A percentile compares a stretch with the other conserved stretches of the same genome.
Conservation (phyloP, 2,113 vertebrate genomes). For the Recurvirostra avosetta region DNA sequence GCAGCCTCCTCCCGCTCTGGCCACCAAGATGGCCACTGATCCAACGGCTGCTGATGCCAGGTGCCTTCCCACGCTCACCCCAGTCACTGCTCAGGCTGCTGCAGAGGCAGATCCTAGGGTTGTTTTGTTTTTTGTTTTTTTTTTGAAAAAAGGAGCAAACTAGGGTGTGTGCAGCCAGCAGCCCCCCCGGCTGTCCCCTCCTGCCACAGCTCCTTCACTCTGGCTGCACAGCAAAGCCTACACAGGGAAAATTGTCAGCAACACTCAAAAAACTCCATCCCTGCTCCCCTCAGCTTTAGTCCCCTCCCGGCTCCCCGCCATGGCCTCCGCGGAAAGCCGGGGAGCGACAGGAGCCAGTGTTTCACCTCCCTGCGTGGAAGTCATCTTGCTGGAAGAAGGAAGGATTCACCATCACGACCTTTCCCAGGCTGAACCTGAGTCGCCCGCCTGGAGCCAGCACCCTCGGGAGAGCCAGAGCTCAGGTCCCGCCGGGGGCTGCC, state of each 20-base stretch:
- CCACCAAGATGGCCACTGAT: neutral
- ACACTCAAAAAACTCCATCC: neutral
- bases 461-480: rapidly evolving
- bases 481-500: no score
- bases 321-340: neutral
- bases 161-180: rapidly evolving
- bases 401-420: neutral
- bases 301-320: neutral
- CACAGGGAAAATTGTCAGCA: neutral
- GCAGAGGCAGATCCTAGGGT: neutral
- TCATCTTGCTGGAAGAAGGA: neutral
- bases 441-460: rapidly evolving
- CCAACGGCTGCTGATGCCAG: rapidly evolving
- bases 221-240: neutral
- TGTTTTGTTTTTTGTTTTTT: no score
- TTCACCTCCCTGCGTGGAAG: neutral
- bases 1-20: neutral
- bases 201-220: rapidly evolving
- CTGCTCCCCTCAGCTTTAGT: no score
- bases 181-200: rapidly evolving
- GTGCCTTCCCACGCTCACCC: neutral
- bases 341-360: rapidly evolving
- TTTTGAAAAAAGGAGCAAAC: neutral
- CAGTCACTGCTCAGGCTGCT: neutral
- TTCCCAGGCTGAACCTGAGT: neutral